Conservation (phyloP, 2,113 vertebrate species). For the Ailuropoda melanoleuca region DNA sequence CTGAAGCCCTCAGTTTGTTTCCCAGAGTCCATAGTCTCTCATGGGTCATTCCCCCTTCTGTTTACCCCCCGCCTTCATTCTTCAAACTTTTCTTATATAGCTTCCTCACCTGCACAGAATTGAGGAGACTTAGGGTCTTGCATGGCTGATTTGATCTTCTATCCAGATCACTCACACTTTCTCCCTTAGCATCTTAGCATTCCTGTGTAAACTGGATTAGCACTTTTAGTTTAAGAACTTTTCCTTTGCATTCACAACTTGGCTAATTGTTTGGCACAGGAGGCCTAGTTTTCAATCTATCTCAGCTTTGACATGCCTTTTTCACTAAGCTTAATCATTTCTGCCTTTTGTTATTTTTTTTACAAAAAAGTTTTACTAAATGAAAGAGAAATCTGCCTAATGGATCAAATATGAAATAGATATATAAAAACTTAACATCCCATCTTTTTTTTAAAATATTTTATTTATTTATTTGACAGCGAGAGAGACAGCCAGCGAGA, state of each 20-base stretch:
- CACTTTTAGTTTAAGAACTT: background rate
- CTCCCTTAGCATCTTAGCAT: background rate
- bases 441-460: background rate
- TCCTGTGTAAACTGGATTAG: background rate
- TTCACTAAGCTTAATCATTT: background rate
- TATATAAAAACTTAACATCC: conserved; percentile 93
- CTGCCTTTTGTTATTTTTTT: background rate
- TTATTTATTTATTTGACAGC: too few relatives aligned
- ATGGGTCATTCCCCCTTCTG: too few relatives aligned
- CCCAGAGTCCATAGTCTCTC: too few relatives aligned
- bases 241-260: background rate
- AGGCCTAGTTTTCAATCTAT: background rate
- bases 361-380: conserved; percentile 95
- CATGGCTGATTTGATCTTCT: background rate
- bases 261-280: background rate
- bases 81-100: background rate
- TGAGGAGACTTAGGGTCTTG: background rate
- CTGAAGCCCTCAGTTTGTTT: too few relatives aligned
- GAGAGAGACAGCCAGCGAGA: too few relatives aligned
- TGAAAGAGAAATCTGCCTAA: conserved; percentile 87
- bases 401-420: conserved; percentile 91
- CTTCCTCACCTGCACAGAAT: background rate
- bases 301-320: background rate
- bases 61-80: too few relatives aligned
- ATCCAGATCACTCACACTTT: background rate